Conservation (phyloP, 2,797 vertebrate species). For the Phylloscopus collybita region DNA sequence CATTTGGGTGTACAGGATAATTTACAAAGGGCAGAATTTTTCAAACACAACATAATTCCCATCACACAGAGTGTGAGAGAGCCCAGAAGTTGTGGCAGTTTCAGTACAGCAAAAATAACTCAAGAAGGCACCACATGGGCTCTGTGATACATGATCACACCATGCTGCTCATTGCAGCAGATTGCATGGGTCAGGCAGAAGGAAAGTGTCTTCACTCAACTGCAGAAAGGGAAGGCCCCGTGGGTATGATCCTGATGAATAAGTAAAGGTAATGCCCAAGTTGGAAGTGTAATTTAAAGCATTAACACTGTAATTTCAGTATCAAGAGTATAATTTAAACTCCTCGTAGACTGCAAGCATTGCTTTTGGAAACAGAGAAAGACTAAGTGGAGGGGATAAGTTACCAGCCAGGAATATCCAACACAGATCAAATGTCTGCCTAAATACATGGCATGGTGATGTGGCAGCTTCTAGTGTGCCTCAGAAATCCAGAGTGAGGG, state of each 20-base stretch:
- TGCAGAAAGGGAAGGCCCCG: neutral
- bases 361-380: neutral
- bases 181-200: neutral
- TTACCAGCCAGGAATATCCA: neutral
- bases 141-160: rapidly evolving
- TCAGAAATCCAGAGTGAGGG: neutral
- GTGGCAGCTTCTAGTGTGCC: neutral
- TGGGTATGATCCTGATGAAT: neutral
- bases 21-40: neutral
- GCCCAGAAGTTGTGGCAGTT: neutral
- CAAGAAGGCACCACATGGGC: neutral
- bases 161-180: rapidly evolving
- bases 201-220: neutral
- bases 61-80: neutral
- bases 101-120: neutral
- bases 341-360: neutral
- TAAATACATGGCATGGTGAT: neutral
- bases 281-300: neutral
- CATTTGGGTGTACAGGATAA: neutral
- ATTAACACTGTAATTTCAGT: neutral
- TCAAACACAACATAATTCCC: neutral
- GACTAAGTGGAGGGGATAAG: neutral
- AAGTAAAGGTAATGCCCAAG: neutral
- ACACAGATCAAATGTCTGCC: neutral
- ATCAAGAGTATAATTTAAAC: slow-evolving; percentile 14